Conservation (phyloP, 2,888 invertebrate species). For the Bedellia somnulentella region DNA sequence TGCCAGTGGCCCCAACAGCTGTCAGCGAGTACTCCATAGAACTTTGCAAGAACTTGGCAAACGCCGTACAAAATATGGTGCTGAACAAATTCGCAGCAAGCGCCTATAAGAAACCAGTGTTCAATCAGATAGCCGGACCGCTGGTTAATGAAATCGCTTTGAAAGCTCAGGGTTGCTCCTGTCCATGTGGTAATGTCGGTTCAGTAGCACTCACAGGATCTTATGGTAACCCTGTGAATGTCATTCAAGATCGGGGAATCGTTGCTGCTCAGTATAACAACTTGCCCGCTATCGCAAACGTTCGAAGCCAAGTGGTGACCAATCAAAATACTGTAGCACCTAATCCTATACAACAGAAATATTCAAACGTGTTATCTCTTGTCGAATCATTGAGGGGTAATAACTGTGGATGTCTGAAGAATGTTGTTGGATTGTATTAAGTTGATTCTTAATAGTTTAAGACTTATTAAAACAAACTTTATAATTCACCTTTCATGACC, state of each 20-base stretch:
- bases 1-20: background rate
- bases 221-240: background rate
- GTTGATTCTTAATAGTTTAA: too few relatives aligned
- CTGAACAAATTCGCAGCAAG: constrained; percentile 11
- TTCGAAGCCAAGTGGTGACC: background rate
- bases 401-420: constrained; percentile 1
- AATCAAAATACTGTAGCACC: background rate
- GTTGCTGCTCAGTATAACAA: background rate
- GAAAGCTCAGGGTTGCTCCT: background rate
- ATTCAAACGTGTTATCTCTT: background rate
- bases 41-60: constrained; percentile 10
- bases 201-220: too few relatives aligned
- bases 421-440: background rate
- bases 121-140: constrained; percentile 12
- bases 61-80: constrained; percentile 13
- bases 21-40: constrained; percentile 1
- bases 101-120: constrained; percentile 5
- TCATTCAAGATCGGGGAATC: background rate
- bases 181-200: constrained; percentile 2
- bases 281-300: background rate
- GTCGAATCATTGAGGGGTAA: background rate
- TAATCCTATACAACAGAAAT: background rate
- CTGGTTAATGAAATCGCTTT: constrained; percentile 11
- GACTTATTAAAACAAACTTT: too few relatives aligned
- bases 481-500: too few relatives aligned